phyloP scores from a whole-genome alignment of 2,113 vertebrate species.

The Trichomycterus rosablanca region DNA sequence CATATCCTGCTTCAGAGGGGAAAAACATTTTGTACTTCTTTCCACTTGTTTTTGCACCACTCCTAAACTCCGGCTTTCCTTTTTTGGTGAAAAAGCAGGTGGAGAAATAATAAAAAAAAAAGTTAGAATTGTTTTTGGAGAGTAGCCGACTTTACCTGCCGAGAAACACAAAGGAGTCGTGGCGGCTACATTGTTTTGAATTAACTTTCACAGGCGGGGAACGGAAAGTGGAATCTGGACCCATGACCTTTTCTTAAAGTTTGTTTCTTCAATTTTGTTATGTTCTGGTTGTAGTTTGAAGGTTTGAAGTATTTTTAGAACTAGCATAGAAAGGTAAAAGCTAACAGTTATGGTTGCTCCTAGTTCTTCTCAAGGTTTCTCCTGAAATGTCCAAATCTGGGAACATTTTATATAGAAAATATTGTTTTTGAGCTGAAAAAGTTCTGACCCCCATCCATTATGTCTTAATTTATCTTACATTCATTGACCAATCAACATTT shows the following conservation, averaged over 20 bases:
- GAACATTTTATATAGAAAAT: too few relatives aligned
- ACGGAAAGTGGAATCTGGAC: too few relatives aligned
- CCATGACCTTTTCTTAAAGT: background rate
- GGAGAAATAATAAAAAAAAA: background rate
- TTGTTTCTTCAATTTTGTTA: background rate
- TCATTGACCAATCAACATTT: too few relatives aligned
- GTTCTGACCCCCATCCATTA: too few relatives aligned
- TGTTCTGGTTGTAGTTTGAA: background rate
- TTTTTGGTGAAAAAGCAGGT: constrained; percentile 6
- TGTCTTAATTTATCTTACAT: too few relatives aligned
- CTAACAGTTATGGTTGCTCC: too few relatives aligned
- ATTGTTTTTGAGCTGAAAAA: too few relatives aligned
- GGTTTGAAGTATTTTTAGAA: too few relatives aligned
- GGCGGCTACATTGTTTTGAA: background rate
- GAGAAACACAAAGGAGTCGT: constrained; percentile 11
- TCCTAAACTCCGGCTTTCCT: constrained; percentile 4
- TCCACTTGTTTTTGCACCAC: constrained; percentile 16
- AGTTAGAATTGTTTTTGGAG: constrained; percentile 5
- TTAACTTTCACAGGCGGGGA: too few relatives aligned
- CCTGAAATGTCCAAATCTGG: too few relatives aligned
- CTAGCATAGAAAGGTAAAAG: too few relatives aligned
- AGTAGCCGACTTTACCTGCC: background rate
- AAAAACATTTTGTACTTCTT: constrained; percentile 14
- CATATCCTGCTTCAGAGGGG: constrained; percentile 22
- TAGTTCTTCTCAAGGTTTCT: too few relatives aligned